Evolutionary conservation across 2,888 invertebrate species (phyloP), one percentile per base, ranked within the genome.

Genomic region (Microchrysa polita): DNA sequence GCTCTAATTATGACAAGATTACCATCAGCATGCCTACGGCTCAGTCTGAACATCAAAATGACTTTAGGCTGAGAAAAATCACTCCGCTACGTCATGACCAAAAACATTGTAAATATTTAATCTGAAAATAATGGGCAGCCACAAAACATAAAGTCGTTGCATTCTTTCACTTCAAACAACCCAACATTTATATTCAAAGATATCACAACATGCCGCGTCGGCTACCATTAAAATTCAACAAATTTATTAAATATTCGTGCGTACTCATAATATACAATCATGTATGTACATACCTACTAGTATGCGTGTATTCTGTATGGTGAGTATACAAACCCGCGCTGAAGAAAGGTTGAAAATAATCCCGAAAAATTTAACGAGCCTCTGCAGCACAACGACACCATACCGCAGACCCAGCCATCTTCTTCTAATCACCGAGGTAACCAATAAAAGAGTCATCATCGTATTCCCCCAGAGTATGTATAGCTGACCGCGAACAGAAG

Each of bases 401-500:
- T 20, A 20, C 34, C 1, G 14, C 40, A 1, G 14, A 22, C 12
- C 20, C 18, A 44, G 14, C 48, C 23, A 44, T 16, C 42, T 40
- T 16, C 42, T 40, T 65, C 65, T 65, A 65, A 65, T 65, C 65
- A 65, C 44, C 48, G 44, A 65, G 16, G 53, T 53, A 67, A 67
- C 67, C 67, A 67, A 34, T 53, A 67, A 67, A 67, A 67, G 53
- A 67, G 55, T 22, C 52, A 55, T 53, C 67, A 67, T 18, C 34
- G 16, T 48, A 67, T 44, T 44, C 65, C 73, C 34, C n/a, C n/a
- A n/a, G n/a, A 67, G 67, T 34, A 63, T 44, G n/a, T n/a, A n/a
- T n/a, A n/a, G n/a, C 34, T 61, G 59, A 52, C 44, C 74, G 74
- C 69, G 74, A 53, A 59, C 69, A 74, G 69, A 73, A 74, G 73